Percentiles rank a stretch among this genome's conserved stretches.
phyloP scores from a whole-genome alignment of 2,797 vertebrate genomes.

The Poeciliopsis paucimaculata region DNA sequence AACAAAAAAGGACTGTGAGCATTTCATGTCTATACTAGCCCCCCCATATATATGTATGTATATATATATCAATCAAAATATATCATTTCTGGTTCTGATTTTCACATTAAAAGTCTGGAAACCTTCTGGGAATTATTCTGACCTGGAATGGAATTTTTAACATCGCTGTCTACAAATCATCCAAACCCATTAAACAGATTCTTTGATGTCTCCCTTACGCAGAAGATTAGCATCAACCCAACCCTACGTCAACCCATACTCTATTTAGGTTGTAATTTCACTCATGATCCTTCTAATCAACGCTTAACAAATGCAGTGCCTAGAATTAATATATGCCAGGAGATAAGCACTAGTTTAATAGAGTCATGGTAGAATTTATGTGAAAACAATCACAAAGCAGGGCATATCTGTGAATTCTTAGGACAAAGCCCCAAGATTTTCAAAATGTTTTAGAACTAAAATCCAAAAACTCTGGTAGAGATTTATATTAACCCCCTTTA shows the following conservation, averaged over 20 bases:
- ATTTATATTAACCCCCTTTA: neutral
- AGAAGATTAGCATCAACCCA: neutral
- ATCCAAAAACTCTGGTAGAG: neutral
- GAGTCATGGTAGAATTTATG: neutral
- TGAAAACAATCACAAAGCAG: neutral
- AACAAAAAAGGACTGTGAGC: conserved; percentile 15
- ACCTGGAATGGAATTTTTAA: neutral
- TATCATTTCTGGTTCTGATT: no score
- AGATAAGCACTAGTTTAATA: neutral
- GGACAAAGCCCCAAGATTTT: neutral
- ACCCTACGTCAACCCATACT: neutral
- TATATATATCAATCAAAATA: no score
- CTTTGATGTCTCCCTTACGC: neutral
- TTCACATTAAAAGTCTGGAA: neutral
- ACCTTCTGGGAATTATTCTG: neutral
- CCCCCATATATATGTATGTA: neutral
- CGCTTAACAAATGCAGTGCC: neutral
- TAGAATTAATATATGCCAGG: neutral
- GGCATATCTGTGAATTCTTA: no score
- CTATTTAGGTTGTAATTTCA: neutral
- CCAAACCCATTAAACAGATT: neutral
- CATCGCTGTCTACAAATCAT: neutral
- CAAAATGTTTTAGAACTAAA: neutral
- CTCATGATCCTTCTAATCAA: neutral
- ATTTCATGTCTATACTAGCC: neutral